Conservation (phyloP, 2,888 invertebrate species). For the Clusia tigrina region DNA sequence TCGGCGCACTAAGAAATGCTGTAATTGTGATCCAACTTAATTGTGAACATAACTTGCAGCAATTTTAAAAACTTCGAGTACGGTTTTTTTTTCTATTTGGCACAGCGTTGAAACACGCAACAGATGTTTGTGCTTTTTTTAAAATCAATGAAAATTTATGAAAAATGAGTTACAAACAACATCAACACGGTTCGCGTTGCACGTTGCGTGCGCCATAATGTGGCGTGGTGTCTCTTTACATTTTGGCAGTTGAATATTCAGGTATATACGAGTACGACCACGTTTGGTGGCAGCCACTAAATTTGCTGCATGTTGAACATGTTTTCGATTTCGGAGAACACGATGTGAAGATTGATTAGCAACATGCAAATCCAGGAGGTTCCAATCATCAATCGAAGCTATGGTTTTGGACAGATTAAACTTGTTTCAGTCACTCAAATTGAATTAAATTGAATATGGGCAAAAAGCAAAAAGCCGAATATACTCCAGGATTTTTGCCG, state of each 20-base stretch:
- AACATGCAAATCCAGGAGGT: neutral
- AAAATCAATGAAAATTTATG: neutral
- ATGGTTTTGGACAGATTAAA: no score
- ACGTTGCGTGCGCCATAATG: neutral
- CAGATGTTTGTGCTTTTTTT: neutral
- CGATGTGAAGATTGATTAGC: neutral
- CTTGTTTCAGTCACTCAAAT: no score
- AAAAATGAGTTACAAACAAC: neutral
- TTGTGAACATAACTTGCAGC: neutral
- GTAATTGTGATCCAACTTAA: constrained; percentile 15
- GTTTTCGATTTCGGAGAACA: no score
- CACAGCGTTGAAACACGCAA: neutral
- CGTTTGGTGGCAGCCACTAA: no score
- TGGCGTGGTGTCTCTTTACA: neutral
- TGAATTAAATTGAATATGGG: no score
- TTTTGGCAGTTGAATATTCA: no score
- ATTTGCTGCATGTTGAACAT: neutral
- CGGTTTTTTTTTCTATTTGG: neutral
- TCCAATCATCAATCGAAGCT: neutral
- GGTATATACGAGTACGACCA: no score
- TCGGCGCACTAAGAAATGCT: constrained; percentile 6
- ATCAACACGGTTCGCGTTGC: no score
- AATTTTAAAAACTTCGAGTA: neutral
- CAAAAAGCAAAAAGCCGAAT: no score
- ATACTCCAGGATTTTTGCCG: no score